A percentile compares a stretch with the other conserved stretches of the same genome.
phyloP scores from a whole-genome alignment of 2,888 invertebrate species.

The Protula sp. region DNA sequence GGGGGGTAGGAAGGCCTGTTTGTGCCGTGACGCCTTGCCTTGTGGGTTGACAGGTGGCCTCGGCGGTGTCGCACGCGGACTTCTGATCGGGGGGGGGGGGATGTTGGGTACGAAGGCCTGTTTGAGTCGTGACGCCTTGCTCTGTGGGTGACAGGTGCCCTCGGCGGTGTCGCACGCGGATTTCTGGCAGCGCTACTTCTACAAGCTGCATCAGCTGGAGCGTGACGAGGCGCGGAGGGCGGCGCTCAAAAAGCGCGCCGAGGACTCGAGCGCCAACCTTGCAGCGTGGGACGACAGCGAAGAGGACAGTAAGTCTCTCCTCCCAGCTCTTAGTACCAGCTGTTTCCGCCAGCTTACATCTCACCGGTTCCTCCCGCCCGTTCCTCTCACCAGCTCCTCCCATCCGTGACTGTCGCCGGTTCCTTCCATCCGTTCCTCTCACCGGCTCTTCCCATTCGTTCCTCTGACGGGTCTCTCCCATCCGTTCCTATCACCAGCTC shows the following conservation, averaged over 20 bases:
- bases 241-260: constrained; percentile 60
- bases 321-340: neutral
- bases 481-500: neutral
- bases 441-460: constrained; percentile 2
- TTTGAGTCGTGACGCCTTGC: too few species aligned
- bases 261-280: constrained; percentile 49
- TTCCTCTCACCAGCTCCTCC: too few species aligned
- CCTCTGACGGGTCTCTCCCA: too few species aligned
- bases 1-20: too few species aligned
- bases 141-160: too few species aligned
- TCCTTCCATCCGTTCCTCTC: neutral
- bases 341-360: too few species aligned
- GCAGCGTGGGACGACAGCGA: constrained; percentile 44
- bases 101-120: too few species aligned
- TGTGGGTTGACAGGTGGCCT: too few species aligned
- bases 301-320: constrained; percentile 3
- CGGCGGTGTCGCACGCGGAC: too few species aligned
- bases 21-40: too few species aligned
- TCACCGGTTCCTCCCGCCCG: too few species aligned
- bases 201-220: constrained; percentile 72
- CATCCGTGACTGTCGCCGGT: constrained; percentile 3
- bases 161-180: constrained; percentile 62
- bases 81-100: too few species aligned
- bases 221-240: constrained; percentile 68
- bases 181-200: constrained; percentile 80